These are phyloP conservation scores for Drosophila sordidapex DNA, from an alignment of 2,888 invertebrate genomes.

Conservation along the genomic window DNA sequence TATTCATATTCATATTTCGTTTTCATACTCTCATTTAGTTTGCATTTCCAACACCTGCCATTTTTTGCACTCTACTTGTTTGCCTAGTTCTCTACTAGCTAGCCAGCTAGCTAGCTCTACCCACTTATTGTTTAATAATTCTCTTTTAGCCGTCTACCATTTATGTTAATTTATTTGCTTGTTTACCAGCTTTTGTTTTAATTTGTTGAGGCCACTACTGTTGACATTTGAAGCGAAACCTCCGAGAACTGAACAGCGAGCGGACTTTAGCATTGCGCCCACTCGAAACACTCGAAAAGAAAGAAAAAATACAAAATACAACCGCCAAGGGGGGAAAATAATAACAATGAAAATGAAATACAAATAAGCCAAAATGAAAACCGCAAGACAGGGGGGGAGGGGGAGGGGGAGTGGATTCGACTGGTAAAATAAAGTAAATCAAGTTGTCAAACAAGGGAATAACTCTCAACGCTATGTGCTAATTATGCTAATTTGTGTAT, in stretches of 20 bases:
- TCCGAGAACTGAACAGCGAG: conserved; percentile 6
- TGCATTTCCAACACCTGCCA: conserved; percentile 71
- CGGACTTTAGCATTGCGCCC: conserved; percentile 34
- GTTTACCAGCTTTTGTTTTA: conserved; percentile 79
- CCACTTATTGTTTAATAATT: conserved; percentile 48
- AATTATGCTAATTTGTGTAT: conserved; percentile 71
- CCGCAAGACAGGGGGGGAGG: conserved; percentile 9
- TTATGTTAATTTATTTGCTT: conserved; percentile 79
- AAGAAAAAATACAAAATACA: background rate
- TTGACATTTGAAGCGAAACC: conserved; percentile 65
- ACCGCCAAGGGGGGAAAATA: background rate
- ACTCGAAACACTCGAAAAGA: conserved; percentile 17
- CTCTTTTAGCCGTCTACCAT: conserved; percentile 62
- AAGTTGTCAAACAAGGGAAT: conserved; percentile 37
- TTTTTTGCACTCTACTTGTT: conserved; percentile 73
- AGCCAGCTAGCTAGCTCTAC: conserved; percentile 11
- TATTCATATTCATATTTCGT: conserved; percentile 16
- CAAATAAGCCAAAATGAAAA: conserved; percentile 20
- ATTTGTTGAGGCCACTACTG: conserved; percentile 76
- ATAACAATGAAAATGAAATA: conserved; percentile 35
- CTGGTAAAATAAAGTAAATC: conserved; percentile 26
- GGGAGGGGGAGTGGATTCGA: background rate
- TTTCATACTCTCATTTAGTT: conserved; percentile 50
- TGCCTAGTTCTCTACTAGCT: conserved; percentile 28
- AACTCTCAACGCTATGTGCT: conserved; percentile 44